These are phyloP conservation scores for Circaetus cinerascens DNA, from an alignment of 2,113 vertebrate species.

Conservation along the genomic window DNA sequence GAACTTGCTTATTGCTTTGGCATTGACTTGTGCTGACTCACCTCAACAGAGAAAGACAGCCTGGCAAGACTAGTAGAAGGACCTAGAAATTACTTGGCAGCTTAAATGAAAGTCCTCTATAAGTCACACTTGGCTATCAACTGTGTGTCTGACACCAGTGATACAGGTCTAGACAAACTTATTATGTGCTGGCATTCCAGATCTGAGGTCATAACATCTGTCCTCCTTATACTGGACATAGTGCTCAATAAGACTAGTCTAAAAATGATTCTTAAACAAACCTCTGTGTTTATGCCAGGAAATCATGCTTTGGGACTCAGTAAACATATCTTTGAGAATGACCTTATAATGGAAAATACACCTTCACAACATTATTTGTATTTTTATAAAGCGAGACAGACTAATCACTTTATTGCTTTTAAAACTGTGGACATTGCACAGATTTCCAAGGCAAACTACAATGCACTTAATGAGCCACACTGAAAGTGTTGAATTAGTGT, in stretches of 20 bases:
- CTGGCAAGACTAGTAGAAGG: not conserved
- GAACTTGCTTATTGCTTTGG: not conserved
- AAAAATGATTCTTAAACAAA: not conserved
- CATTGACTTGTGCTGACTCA: not conserved
- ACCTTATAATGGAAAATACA: not conserved
- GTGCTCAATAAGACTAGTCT: not conserved
- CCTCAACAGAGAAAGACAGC: not conserved
- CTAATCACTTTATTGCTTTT: not conserved
- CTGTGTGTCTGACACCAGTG: not conserved
- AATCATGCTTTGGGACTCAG: not conserved
- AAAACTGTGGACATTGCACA: not conserved
- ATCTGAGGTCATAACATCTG: not conserved
- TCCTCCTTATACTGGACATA: not conserved
- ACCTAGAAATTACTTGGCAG: not conserved
- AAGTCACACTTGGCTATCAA: not conserved
- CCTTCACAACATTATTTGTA: not conserved
- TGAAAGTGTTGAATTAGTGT: not conserved
- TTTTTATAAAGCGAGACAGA: not conserved
- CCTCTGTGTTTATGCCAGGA: not conserved
- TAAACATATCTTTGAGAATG: not conserved
- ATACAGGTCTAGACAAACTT: constrained; percentile 27
- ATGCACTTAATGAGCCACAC: not conserved
- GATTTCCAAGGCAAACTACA: not conserved
- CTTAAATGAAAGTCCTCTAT: not conserved
- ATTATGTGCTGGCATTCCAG: not conserved